Conservation (phyloP, 2,888 invertebrate species). For the Harmothoe impar region DNA sequence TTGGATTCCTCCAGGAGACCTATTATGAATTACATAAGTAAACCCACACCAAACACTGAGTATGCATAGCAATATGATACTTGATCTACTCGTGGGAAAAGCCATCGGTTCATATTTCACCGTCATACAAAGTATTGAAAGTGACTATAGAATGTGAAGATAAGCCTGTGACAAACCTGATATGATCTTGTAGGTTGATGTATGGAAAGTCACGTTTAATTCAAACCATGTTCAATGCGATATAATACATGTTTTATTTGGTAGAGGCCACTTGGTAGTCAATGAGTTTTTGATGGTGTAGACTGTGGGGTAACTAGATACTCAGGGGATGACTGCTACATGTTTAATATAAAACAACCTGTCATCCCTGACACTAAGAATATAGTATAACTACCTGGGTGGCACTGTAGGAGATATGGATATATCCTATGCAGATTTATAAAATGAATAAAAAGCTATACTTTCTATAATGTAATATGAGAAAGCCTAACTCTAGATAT, state of each 20-base stretch:
- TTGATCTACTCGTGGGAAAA: not conserved
- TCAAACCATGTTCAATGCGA: not conserved
- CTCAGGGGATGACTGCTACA: not conserved
- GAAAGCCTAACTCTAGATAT: no score
- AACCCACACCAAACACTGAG: not conserved
- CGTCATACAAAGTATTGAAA: not conserved
- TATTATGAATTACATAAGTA: slow-evolving; percentile 1
- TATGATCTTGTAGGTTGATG: not conserved
- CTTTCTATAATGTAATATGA: no score
- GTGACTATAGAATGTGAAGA: not conserved
- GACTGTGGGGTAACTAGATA: not conserved
- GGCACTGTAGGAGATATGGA: not conserved
- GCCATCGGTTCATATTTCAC: not conserved
- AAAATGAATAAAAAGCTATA: no score
- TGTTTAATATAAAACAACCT: not conserved
- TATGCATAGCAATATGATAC: not conserved
- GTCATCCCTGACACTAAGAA: not conserved
- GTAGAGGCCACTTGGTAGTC: not conserved
- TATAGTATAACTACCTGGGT: not conserved
- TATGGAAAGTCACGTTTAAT: slow-evolving; percentile 19
- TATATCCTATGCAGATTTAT: no score
- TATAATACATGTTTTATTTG: not conserved
- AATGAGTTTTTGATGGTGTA: not conserved
- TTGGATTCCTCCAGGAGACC: not conserved
- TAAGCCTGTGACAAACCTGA: not conserved